Evolutionary conservation across 1,140 invertebrate species (phyloP).

Genomic region (Solen grandis): DNA sequence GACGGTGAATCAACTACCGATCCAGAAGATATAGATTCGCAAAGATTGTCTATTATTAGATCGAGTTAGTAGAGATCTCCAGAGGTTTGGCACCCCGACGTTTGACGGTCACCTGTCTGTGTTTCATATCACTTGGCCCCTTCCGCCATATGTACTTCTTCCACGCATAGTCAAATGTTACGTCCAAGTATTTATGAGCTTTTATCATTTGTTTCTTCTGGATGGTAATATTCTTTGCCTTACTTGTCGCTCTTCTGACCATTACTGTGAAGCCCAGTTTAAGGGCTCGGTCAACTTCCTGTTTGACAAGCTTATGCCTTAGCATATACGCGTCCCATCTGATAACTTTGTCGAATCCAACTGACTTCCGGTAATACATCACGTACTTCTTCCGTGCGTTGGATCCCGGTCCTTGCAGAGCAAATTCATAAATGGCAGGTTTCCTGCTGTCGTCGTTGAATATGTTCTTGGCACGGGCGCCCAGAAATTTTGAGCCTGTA

Average conservation of each 20-base stretch:
- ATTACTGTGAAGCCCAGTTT: constrained; percentile 14
- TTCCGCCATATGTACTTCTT: constrained; percentile 49
- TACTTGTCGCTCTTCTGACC: constrained; percentile 17
- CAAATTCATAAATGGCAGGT: constrained; percentile 59
- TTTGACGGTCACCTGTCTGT: no score
- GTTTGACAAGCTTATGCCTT: not conserved
- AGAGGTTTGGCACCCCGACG: no score
- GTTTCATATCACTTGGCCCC: no score
- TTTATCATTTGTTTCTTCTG: constrained; percentile 5
- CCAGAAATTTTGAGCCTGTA: not conserved
- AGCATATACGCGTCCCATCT: constrained; percentile 30
- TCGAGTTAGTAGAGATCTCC: no score
- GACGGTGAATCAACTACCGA: no score
- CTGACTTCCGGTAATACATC: constrained; percentile 7
- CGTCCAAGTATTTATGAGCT: not conserved
- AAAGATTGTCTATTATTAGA: no score
- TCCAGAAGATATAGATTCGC: no score
- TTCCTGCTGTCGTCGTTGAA: constrained; percentile 22
- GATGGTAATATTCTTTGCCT: not conserved
- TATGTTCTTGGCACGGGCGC: constrained; percentile 22
- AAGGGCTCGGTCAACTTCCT: constrained; percentile 16
- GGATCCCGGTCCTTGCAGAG: constrained; percentile 25
- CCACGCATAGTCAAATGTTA: constrained; percentile 47
- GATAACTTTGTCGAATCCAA: not conserved
- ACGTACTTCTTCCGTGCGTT: constrained; percentile 33